Evolutionary conservation across 2,113 vertebrate genomes (phyloP).

Genomic region (Gallinago paraguaiae): DNA sequence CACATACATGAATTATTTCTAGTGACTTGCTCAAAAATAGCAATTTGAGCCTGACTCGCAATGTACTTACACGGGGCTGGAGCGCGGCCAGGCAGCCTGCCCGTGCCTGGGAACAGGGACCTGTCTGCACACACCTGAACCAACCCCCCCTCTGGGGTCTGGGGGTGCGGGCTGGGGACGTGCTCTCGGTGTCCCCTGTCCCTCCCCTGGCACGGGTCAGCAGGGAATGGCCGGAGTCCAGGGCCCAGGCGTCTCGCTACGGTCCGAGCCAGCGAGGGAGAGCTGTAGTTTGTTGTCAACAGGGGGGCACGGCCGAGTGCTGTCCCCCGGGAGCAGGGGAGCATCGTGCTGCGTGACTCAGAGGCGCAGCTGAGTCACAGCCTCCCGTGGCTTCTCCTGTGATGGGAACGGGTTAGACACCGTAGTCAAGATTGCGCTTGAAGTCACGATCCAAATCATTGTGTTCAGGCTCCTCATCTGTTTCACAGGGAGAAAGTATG

Average conservation of each 20-base stretch:
- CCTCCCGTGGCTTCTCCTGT: not conserved
- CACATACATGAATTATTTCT: slow-evolving; percentile 43
- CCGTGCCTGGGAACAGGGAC: not conserved
- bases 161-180: not conserved
- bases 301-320: not conserved
- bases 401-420: not conserved
- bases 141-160: fast-evolving
- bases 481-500: fast-evolving
- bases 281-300: fast-evolving
- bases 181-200: fast-evolving
- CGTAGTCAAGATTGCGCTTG: not conserved
- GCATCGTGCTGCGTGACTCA: not conserved
- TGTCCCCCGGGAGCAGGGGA: not conserved
- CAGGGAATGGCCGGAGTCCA: not conserved
- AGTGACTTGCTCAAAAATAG: slow-evolving; percentile 40
- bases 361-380: slow-evolving; percentile 18
- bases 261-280: not conserved
- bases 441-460: not conserved
- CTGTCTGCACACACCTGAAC: not conserved
- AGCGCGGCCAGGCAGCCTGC: not conserved
- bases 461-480: not conserved
- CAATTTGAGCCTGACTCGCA: not conserved
- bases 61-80: not conserved
- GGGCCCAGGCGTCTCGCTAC: fast-evolving
- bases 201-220: fast-evolving